These are phyloP conservation scores for Podiceps cristatus DNA, from an alignment of 2,113 vertebrate species.

Conservation along the genomic window DNA sequence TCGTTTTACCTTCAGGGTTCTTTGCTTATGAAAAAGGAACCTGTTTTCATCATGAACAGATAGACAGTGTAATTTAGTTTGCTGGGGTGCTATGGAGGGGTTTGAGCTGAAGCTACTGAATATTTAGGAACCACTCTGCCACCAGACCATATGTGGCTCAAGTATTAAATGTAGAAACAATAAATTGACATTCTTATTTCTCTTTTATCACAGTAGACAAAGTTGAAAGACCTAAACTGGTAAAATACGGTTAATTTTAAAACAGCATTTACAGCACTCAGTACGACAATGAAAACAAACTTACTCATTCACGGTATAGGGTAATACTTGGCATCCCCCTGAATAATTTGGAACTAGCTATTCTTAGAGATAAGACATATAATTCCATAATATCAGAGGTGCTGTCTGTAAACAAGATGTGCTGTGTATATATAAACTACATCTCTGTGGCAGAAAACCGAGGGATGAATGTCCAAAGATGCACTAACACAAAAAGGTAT, in stretches of 20 bases:
- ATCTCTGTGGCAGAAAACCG: background rate
- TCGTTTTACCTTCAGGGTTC: background rate
- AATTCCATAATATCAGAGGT: background rate
- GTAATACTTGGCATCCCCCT: background rate
- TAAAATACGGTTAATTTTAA: background rate
- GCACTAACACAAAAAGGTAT: background rate
- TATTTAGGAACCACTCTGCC: background rate
- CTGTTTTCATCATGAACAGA: background rate
- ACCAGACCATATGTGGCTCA: background rate
- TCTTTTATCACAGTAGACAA: background rate
- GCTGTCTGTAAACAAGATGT: background rate
- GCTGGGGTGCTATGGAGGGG: background rate
- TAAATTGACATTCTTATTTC: background rate
- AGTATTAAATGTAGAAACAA: background rate
- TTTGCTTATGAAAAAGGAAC: background rate
- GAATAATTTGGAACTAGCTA: background rate
- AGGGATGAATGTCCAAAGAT: background rate
- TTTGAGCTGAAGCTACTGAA: background rate
- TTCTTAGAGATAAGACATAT: background rate
- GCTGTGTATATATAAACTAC: background rate
- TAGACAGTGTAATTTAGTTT: background rate
- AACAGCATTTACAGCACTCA: background rate
- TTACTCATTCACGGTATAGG: background rate
- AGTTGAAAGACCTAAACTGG: background rate
- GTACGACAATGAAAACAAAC: background rate